These are phyloP conservation scores for Linnaemya vulpina DNA, from an alignment of 2,888 invertebrate species.

Conservation along the genomic window DNA sequence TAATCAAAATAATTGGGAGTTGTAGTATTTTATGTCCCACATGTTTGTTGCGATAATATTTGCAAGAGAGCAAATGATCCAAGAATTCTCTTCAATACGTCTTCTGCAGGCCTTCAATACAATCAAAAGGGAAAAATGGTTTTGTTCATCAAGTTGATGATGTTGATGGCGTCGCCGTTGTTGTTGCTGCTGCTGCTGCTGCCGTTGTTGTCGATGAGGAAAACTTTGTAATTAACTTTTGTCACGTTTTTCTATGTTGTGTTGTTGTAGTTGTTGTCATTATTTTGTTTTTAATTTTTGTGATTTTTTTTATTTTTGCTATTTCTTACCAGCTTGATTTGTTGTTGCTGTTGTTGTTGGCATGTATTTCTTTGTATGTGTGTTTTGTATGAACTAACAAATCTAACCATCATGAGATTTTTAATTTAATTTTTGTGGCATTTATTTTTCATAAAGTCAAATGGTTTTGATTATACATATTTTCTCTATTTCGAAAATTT, in stretches of 20 bases:
- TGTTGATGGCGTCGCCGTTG: conserved; percentile 72
- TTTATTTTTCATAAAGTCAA: conserved; percentile 69
- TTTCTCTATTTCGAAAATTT: conserved; percentile 7
- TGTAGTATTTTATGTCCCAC: too few species aligned
- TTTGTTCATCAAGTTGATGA: conserved; percentile 57
- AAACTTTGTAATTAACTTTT: conserved; percentile 80
- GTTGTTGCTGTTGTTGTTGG: conserved; percentile 2
- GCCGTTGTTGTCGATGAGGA: conserved; percentile 63
- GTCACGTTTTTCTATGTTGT: conserved; percentile 76
- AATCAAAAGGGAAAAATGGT: conserved; percentile 24
- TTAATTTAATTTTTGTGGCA: conserved; percentile 69
- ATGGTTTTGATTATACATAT: conserved; percentile 37
- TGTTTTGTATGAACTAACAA: not conserved
- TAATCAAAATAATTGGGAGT: too few species aligned
- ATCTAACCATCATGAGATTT: conserved; percentile 55
- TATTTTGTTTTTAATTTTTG: conserved; percentile 42
- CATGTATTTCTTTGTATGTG: not conserved
- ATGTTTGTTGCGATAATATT: too few species aligned
- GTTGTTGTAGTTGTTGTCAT: conserved; percentile 30
- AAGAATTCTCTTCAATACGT: too few species aligned
- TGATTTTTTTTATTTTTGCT: conserved; percentile 15
- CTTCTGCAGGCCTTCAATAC: not conserved
- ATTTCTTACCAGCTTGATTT: conserved; percentile 32
- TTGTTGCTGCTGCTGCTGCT: conserved; percentile 29
- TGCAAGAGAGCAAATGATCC: too few species aligned